Conservation (phyloP, 2,797 vertebrate species). For the Sebastes aleutianus region DNA sequence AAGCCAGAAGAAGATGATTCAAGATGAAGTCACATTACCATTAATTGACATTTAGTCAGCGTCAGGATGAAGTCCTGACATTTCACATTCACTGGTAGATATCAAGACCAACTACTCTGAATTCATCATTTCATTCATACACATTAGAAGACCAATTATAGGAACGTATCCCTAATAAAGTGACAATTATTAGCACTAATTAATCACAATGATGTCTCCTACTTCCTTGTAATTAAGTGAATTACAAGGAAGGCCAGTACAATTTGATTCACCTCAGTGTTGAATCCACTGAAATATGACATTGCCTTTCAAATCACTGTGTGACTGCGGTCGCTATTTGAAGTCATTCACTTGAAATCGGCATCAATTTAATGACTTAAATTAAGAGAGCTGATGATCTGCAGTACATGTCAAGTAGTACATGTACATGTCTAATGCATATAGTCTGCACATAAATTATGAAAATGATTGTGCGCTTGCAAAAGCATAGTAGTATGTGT, state of each 20-base stretch:
- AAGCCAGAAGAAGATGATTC: not conserved
- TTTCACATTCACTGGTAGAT: slow-evolving; percentile 8
- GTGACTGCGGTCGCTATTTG: not conserved
- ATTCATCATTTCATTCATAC: slow-evolving; percentile 4
- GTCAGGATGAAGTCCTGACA: slow-evolving; percentile 8
- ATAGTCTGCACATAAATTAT: not conserved
- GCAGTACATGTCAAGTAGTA: not conserved
- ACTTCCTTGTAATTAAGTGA: not conserved
- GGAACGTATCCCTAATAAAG: not conserved
- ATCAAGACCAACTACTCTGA: not conserved
- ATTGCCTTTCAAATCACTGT: not conserved
- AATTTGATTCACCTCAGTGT: not conserved
- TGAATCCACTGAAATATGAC: not conserved
- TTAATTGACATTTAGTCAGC: slow-evolving; percentile 1
- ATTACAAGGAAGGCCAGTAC: not conserved
- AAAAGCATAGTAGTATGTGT: not conserved
- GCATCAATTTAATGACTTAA: not conserved
- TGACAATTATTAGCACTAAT: not conserved
- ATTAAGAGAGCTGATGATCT: not conserved
- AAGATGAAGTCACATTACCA: slow-evolving; percentile 5
- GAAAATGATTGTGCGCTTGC: not conserved
- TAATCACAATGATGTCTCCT: not conserved
- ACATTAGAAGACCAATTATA: slow-evolving; percentile 12
- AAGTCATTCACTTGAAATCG: not conserved
- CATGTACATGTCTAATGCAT: not conserved